These are phyloP conservation scores for Callipepla californica DNA, from an alignment of 2,113 vertebrate genomes.

Conservation along the genomic window DNA sequence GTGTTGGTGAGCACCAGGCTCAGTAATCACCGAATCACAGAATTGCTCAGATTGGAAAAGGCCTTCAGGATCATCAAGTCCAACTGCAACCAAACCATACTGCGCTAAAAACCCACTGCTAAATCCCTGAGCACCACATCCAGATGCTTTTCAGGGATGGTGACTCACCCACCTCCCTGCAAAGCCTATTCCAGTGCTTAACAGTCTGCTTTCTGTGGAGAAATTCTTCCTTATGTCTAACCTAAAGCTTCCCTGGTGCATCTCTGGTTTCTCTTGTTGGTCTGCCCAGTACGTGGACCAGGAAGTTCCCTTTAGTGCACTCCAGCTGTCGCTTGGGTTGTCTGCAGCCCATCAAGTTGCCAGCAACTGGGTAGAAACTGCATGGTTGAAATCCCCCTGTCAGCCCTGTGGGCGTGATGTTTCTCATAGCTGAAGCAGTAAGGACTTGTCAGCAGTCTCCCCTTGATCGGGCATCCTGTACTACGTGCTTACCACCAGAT, in stretches of 20 bases:
- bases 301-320: background rate
- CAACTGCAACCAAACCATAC: too few relatives aligned
- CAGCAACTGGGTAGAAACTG: background rate
- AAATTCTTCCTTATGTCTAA: too few relatives aligned
- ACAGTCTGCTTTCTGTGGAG: too few relatives aligned
- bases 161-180: too few relatives aligned
- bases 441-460: background rate
- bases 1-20: background rate
- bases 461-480: background rate
- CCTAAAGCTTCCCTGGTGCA: too few relatives aligned
- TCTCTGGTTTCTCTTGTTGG: background rate
- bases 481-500: background rate
- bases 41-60: too few relatives aligned
- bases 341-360: background rate
- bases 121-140: too few relatives aligned
- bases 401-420: background rate
- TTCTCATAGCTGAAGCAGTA: background rate
- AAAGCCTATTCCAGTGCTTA: too few relatives aligned
- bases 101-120: too few relatives aligned
- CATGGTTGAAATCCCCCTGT: background rate
- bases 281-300: background rate
- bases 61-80: too few relatives aligned
- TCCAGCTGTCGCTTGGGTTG: background rate
- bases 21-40: background rate
- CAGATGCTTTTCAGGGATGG: too few relatives aligned